phyloP scores from a whole-genome alignment of 2,113 vertebrate genomes.

The Hemibagrus wyckioides region DNA sequence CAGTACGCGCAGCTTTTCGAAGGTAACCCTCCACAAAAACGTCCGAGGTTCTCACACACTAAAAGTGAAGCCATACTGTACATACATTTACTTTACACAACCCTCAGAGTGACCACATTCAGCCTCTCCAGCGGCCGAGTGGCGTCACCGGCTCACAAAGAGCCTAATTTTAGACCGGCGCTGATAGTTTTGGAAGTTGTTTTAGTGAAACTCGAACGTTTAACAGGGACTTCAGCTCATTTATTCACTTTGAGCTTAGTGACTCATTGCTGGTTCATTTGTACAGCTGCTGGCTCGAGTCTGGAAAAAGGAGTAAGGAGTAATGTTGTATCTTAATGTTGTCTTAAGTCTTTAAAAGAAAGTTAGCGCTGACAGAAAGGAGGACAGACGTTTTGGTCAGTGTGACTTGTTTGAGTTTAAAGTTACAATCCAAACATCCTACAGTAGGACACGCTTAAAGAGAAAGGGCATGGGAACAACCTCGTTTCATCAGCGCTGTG shows the following conservation, averaged over 20 bases:
- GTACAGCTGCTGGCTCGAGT: slow-evolving; percentile 43
- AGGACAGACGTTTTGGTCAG: slow-evolving; percentile 58
- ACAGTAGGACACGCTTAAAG: slow-evolving; percentile 50
- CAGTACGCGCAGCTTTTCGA: slow-evolving; percentile 97
- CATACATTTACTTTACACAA: background rate
- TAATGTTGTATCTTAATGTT: background rate
- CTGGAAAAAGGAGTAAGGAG: slow-evolving; percentile 24
- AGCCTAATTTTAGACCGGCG: background rate
- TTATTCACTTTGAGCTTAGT: background rate
- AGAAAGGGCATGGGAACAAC: slow-evolving; percentile 70
- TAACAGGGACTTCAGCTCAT: slow-evolving; percentile 2
- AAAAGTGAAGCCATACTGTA: background rate
- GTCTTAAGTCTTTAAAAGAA: slow-evolving; percentile 21
- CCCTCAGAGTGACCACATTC: slow-evolving; percentile 7
- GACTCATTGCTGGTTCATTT: slow-evolving; percentile 41
- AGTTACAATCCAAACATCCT: slow-evolving; percentile 67
- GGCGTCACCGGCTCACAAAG: background rate
- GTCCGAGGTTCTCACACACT: slow-evolving; percentile 45
- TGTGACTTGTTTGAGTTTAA: slow-evolving; percentile 63
- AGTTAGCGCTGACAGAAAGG: slow-evolving; percentile 38
- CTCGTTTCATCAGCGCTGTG: slow-evolving; percentile 56
- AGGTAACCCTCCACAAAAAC: slow-evolving; percentile 73
- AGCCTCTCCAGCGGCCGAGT: background rate
- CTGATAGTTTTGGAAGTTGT: background rate
- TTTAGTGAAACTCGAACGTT: background rate